A percentile compares a stretch with the other conserved stretches of the same genome.
Evolutionary conservation across 37 sponge, comb jelly and placozoan genomes (phyloP).

Genomic region (Agelas oroides): DNA sequence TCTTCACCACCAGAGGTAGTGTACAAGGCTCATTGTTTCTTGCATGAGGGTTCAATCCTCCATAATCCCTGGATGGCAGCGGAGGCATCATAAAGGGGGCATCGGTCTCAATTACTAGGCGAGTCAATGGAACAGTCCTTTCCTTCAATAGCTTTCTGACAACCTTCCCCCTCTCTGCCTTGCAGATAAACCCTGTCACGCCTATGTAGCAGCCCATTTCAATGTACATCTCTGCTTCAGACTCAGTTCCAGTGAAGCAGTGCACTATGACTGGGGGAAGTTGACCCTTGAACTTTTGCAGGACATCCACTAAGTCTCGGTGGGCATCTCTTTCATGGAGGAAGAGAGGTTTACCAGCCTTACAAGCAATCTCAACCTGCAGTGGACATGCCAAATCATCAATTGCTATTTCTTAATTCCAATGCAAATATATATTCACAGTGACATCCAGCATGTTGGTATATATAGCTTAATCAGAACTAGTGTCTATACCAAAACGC

Average conservation of each 20-base stretch:
- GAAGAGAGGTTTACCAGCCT: slow-evolving; percentile 8
- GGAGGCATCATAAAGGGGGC: slow-evolving; percentile 26
- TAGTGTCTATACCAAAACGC: no score
- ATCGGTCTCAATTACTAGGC: slow-evolving; percentile 21
- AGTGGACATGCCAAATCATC: neutral
- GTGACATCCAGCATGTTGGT: no score
- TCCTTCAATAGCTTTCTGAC: slow-evolving; percentile 7
- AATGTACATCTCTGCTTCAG: slow-evolving; percentile 10
- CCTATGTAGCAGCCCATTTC: slow-evolving; percentile 19
- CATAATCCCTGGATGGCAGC: neutral
- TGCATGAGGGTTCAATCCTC: neutral
- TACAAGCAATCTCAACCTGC: slow-evolving; percentile 16
- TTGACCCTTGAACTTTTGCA: neutral
- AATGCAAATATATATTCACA: no score
- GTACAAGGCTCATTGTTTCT: slow-evolving; percentile 31
- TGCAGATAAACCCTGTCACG: slow-evolving; percentile 25
- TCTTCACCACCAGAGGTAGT: neutral
- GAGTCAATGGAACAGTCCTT: neutral
- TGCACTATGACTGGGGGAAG: slow-evolving; percentile 4
- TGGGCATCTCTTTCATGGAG: slow-evolving; percentile 26
- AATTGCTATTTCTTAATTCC: no score
- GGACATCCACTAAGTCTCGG: neutral
- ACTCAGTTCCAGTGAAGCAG: slow-evolving; percentile 22
- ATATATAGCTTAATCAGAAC: no score
- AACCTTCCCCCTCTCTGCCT: neutral